phyloP scores from a whole-genome alignment of 2,888 invertebrate species.

The Graphium colonna region DNA sequence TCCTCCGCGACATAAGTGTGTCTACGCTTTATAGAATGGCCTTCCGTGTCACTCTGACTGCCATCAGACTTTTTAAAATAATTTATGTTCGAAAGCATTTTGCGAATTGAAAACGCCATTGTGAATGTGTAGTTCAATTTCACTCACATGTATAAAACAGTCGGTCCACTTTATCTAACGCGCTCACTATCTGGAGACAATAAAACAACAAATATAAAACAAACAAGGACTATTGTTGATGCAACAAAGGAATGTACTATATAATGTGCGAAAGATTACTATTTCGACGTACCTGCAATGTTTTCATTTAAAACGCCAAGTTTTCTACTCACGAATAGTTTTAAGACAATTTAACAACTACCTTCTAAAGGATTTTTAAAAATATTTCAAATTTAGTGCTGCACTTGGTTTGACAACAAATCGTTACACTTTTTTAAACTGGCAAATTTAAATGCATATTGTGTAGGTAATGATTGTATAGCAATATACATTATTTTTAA shows the following conservation, averaged over 20 bases:
- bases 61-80: slow-evolving; percentile 64
- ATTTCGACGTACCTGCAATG: slow-evolving; percentile 3
- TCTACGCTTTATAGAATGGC: slow-evolving; percentile 23
- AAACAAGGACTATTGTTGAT: slow-evolving; percentile 3
- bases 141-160: neutral
- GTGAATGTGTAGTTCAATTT: slow-evolving; percentile 18
- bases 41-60: slow-evolving; percentile 24
- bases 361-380: slow-evolving; percentile 9
- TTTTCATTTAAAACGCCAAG: neutral
- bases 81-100: slow-evolving; percentile 67
- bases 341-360: slow-evolving; percentile 10
- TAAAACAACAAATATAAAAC: neutral
- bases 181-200: slow-evolving; percentile 8
- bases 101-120: slow-evolving; percentile 71
- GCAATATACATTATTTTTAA: neutral
- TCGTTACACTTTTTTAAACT: neutral
- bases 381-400: slow-evolving; percentile 11
- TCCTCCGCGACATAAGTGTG: slow-evolving; percentile 33
- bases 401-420: slow-evolving; percentile 13
- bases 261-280: neutral
- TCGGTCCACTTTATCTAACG: neutral
- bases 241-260: slow-evolving; percentile 11
- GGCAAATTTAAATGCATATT: neutral
- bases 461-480: neutral
- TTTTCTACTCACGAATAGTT: neutral